phyloP scores from a whole-genome alignment of 2,888 invertebrate species.

The Standfussiana lucernea region DNA sequence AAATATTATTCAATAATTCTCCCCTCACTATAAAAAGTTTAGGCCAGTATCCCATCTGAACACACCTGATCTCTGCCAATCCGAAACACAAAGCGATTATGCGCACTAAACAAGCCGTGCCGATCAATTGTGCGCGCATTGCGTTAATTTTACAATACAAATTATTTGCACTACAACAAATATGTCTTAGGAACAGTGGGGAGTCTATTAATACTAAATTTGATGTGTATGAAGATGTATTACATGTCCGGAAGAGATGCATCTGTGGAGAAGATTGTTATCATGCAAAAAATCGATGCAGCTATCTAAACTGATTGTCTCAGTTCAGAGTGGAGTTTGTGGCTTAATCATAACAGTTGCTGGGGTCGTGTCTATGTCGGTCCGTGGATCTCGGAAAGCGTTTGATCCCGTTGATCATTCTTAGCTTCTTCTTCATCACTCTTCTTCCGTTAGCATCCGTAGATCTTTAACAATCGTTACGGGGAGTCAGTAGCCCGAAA shows the following conservation, averaged over 20 bases:
- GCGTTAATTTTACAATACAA: slow-evolving; percentile 57
- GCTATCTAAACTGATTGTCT: neutral
- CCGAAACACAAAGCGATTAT: slow-evolving; percentile 57
- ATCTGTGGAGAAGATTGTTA: neutral
- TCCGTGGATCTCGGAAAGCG: too few relatives aligned
- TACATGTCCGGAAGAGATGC: neutral
- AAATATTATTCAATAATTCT: neutral
- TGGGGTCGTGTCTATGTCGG: too few relatives aligned
- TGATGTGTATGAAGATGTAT: slow-evolving; percentile 2
- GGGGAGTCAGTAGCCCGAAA: too few relatives aligned
- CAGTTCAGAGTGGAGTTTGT: too few relatives aligned
- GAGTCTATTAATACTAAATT: slow-evolving; percentile 47
- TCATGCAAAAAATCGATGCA: neutral
- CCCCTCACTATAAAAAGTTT: neutral
- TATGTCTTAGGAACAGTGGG: slow-evolving; percentile 54
- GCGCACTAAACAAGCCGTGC: slow-evolving; percentile 45
- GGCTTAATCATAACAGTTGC: too few relatives aligned
- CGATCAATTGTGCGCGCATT: slow-evolving; percentile 78
- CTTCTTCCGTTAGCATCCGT: too few relatives aligned
- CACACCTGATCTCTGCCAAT: slow-evolving; percentile 38
- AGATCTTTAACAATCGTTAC: too few relatives aligned
- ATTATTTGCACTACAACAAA: slow-evolving; percentile 55
- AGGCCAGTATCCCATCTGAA: slow-evolving; percentile 19
- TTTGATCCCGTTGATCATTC: too few relatives aligned
- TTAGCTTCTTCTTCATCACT: too few relatives aligned